These are phyloP conservation scores for Myripristis murdjan DNA, from an alignment of 2,797 vertebrate species.

Conservation along the genomic window DNA sequence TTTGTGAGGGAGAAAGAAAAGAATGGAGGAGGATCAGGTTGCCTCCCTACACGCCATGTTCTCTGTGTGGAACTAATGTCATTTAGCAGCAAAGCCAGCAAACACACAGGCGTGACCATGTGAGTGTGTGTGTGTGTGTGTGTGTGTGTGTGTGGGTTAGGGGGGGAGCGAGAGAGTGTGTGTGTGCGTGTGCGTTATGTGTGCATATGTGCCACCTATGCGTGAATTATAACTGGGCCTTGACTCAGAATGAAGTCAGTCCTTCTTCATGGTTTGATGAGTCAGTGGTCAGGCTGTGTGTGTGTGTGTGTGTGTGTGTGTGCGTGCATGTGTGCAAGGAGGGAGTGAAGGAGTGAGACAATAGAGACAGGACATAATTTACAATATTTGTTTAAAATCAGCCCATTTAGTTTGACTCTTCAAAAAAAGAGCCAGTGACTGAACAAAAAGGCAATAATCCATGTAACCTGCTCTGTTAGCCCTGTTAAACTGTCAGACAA, in stretches of 20 bases:
- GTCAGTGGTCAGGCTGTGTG: conserved; percentile 67
- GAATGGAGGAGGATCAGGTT: conserved; percentile 82
- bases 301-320: conserved; percentile 33
- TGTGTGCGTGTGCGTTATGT: conserved; percentile 49
- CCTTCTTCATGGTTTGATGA: conserved; percentile 77
- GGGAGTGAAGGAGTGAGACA: conserved; percentile 48
- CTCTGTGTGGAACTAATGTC: conserved; percentile 84
- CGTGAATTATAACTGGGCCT: conserved; percentile 73
- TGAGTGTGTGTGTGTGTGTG: conserved; percentile 49
- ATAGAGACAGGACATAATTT: conserved; percentile 57
- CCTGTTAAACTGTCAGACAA: conserved; percentile 54
- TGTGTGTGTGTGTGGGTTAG: conserved; percentile 33
- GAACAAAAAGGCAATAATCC: conserved; percentile 23
- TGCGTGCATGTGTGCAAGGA: conserved; percentile 37
- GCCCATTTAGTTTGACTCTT: conserved; percentile 37
- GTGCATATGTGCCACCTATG: conserved; percentile 62
- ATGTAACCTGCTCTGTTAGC: conserved; percentile 50
- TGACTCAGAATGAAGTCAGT: conserved; percentile 66
- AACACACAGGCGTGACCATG: conserved; percentile 80
- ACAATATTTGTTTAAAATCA: conserved; percentile 34
- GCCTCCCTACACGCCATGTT: conserved; percentile 81
- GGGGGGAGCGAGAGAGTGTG: conserved; percentile 36
- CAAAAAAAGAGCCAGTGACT: conserved; percentile 20
- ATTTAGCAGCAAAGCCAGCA: conserved; percentile 80
- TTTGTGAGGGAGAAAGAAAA: conserved; percentile 81